These are phyloP conservation scores for Ypsolopha scabrella DNA, from an alignment of 2,888 invertebrate genomes.

Conservation along the genomic window DNA sequence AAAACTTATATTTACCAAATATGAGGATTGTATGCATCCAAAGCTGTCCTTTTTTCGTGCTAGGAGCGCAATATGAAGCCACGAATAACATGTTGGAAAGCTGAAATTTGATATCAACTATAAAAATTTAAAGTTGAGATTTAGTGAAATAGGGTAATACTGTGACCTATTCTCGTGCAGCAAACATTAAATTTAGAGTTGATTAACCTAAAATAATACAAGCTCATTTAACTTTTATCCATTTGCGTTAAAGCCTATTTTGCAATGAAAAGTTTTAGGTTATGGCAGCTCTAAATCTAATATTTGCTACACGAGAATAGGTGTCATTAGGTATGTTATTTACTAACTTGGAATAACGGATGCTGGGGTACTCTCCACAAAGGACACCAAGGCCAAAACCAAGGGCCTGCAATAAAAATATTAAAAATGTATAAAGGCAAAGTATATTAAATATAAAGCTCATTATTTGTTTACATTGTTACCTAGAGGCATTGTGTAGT, in stretches of 20 bases:
- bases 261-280: no score
- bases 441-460: not conserved
- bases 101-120: constrained; percentile 39
- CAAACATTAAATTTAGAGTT: no score
- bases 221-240: no score
- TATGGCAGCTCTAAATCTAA: no score
- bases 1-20: constrained; percentile 69
- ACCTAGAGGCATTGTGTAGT: constrained; percentile 63
- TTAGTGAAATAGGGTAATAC: no score
- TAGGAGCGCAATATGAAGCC: constrained; percentile 83
- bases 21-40: constrained; percentile 87
- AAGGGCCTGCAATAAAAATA: constrained; percentile 47
- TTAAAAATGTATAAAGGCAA: not conserved
- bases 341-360: constrained; percentile 62
- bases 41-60: constrained; percentile 81
- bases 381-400: constrained; percentile 79
- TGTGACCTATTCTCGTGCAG: no score
- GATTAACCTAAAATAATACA: no score
- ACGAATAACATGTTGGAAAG: constrained; percentile 84
- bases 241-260: no score
- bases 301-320: no score
- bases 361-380: constrained; percentile 83
- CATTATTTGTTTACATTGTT: constrained; percentile 10
- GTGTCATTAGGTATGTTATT: no score
- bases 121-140: no score